These are phyloP conservation scores for Hoplostethus mediterraneus DNA, from an alignment of 2,797 vertebrate species.

Conservation along the genomic window DNA sequence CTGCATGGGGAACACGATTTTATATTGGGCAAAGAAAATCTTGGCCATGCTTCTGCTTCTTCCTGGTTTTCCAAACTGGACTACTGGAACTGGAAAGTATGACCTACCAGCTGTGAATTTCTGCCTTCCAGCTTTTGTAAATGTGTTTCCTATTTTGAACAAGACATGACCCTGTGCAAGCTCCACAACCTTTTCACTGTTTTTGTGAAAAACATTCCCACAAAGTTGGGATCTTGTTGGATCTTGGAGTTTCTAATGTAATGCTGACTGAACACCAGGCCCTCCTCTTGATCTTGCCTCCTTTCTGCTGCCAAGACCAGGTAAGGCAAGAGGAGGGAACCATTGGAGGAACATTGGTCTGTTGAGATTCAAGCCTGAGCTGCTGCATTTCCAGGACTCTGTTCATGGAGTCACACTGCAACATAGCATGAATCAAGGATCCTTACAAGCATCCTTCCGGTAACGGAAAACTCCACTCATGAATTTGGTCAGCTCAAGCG, in stretches of 20 bases:
- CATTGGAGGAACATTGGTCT: slow-evolving; percentile 11
- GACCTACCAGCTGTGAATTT: slow-evolving; percentile 20
- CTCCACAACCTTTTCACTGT: slow-evolving; percentile 18
- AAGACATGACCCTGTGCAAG: slow-evolving; percentile 10
- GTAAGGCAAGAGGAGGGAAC: slow-evolving; percentile 10
- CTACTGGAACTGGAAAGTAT: slow-evolving; percentile 30
- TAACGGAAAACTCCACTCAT: slow-evolving; percentile 3
- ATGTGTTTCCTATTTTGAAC: slow-evolving; percentile 2
- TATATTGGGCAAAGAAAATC: background rate
- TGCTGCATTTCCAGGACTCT: background rate
- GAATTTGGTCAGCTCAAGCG: slow-evolving; percentile 1
- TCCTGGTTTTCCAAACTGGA: slow-evolving; percentile 1
- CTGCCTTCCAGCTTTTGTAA: slow-evolving; percentile 25
- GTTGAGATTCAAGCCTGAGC: slow-evolving; percentile 13
- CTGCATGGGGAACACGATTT: slow-evolving; percentile 3
- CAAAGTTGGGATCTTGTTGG: slow-evolving; percentile 16
- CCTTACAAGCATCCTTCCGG: background rate
- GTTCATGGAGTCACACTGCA: slow-evolving; percentile 22
- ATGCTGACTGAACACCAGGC: slow-evolving; percentile 15
- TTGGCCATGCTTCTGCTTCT: background rate
- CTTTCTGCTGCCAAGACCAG: slow-evolving; percentile 7
- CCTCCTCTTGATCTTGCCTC: background rate
- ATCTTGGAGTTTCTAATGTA: slow-evolving; percentile 34
- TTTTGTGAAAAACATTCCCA: slow-evolving; percentile 18
- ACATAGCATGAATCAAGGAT: slow-evolving; percentile 14